Conservation (phyloP, 2,888 invertebrate species). For the Nysson spinosus region DNA sequence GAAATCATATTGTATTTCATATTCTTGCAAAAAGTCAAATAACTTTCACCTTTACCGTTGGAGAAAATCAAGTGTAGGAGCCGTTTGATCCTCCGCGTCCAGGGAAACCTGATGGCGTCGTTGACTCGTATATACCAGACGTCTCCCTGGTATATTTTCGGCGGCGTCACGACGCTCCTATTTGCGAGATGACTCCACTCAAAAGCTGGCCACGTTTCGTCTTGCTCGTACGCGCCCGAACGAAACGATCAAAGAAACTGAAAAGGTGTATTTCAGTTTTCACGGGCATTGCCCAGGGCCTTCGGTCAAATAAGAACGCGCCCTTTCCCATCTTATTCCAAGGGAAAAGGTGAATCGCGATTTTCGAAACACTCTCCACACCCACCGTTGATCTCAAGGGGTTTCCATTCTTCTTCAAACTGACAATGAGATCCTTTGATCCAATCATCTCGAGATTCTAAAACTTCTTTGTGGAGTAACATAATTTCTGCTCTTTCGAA, state of each 20-base stretch:
- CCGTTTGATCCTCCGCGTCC: slow-evolving; percentile 56
- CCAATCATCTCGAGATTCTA: no score
- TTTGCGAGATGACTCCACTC: slow-evolving; percentile 42
- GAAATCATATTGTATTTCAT: slow-evolving; percentile 38
- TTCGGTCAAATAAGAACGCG: no score
- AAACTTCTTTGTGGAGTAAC: no score
- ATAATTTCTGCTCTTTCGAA: no score
- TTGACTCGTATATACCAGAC: slow-evolving; percentile 22
- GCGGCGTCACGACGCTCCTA: slow-evolving; percentile 40
- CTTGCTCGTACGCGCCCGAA: slow-evolving; percentile 33
- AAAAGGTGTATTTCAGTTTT: slow-evolving; percentile 43
- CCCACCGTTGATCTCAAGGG: no score
- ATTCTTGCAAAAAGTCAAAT: slow-evolving; percentile 56
- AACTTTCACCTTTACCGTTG: slow-evolving; percentile 37
- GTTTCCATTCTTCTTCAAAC: no score
- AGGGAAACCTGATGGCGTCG: slow-evolving; percentile 35
- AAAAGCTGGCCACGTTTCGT: slow-evolving; percentile 26
- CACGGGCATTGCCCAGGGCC: slow-evolving; percentile 9
- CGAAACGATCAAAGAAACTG: slow-evolving; percentile 57
- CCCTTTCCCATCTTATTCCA: no score
- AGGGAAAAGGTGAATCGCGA: no score
- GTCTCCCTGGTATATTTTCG: slow-evolving; percentile 51
- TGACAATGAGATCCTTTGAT: no score
- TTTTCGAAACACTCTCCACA: no score
- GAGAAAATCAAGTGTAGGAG: slow-evolving; percentile 17